phyloP scores from a whole-genome alignment of 2,113 vertebrate species.

The Delphinus delphis region DNA sequence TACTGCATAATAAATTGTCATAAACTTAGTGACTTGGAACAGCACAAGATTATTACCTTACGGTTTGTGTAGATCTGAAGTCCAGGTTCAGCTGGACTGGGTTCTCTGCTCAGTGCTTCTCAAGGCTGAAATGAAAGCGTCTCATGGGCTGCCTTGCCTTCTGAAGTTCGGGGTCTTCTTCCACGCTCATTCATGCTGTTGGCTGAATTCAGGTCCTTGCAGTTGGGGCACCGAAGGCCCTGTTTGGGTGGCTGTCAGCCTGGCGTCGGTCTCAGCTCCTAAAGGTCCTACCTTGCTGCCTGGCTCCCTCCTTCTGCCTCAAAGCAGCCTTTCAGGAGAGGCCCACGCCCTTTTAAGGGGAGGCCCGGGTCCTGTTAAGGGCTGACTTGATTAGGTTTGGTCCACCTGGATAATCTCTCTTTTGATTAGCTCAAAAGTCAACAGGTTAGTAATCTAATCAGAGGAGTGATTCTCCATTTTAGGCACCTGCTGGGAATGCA shows the following conservation, averaged over 20 bases:
- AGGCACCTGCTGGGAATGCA: fast-evolving
- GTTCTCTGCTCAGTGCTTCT: neutral
- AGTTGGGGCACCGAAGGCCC: neutral
- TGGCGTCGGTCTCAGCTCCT: neutral
- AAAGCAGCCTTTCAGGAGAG: neutral
- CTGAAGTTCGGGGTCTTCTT: neutral
- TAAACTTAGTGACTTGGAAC: neutral
- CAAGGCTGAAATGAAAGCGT: neutral
- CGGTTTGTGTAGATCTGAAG: neutral
- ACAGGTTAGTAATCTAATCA: neutral
- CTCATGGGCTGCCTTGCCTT: neutral
- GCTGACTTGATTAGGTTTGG: neutral
- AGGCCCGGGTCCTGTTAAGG: neutral
- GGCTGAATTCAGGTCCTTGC: neutral
- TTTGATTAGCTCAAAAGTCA: neutral
- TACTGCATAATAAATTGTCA: neutral
- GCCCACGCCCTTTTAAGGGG: neutral
- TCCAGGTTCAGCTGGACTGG: neutral
- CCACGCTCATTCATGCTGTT: fast-evolving
- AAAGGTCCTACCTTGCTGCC: neutral
- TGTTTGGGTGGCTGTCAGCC: neutral
- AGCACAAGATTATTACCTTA: neutral
- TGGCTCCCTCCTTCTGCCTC: neutral
- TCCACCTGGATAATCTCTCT: neutral
- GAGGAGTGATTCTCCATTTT: no score